Conservation (phyloP, 1,140 invertebrate genomes). For the Aphelenchoides fujianensis region DNA sequence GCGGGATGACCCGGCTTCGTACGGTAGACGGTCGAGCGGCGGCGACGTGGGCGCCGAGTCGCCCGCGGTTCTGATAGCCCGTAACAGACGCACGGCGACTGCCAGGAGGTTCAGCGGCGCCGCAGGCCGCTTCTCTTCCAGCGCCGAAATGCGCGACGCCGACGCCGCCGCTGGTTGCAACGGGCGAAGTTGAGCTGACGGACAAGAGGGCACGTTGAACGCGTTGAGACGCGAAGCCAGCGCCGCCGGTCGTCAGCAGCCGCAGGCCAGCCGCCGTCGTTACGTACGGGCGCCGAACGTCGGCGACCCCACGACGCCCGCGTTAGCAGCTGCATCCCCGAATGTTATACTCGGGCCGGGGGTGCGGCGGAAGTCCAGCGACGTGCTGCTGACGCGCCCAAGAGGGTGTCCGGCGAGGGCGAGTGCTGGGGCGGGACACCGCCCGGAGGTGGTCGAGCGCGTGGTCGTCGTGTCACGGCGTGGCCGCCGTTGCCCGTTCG, state of each 20-base stretch:
- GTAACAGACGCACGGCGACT: conserved; percentile 35
- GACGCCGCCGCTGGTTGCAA: conserved; percentile 47
- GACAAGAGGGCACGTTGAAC: conserved; percentile 24
- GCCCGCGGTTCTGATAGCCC: neutral
- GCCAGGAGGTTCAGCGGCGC: conserved; percentile 38
- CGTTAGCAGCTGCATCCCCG: conserved; percentile 48
- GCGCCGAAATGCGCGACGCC: conserved; percentile 44
- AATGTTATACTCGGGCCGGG: conserved; percentile 49
- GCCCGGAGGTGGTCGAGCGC: conserved; percentile 7
- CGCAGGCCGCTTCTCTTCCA: conserved; percentile 51
- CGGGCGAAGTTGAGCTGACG: conserved; percentile 33
- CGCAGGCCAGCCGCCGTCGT: neutral
- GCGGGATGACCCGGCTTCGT: conserved; percentile 49
- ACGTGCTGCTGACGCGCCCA: conserved; percentile 38
- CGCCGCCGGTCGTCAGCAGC: conserved; percentile 8
- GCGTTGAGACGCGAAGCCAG: conserved; percentile 6
- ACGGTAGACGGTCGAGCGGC: conserved; percentile 43
- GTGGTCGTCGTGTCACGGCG: neutral
- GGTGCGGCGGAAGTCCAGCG: conserved; percentile 41
- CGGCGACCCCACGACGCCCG: conserved; percentile 32
- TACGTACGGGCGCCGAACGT: conserved; percentile 20
- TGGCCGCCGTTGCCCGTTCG: neutral
- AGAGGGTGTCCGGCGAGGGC: conserved; percentile 33
- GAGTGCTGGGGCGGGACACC: conserved; percentile 14
- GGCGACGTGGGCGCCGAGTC: conserved; percentile 36